Evolutionary conservation across 2,113 vertebrate genomes (phyloP).

Genomic region (Nettapus auritus): DNA sequence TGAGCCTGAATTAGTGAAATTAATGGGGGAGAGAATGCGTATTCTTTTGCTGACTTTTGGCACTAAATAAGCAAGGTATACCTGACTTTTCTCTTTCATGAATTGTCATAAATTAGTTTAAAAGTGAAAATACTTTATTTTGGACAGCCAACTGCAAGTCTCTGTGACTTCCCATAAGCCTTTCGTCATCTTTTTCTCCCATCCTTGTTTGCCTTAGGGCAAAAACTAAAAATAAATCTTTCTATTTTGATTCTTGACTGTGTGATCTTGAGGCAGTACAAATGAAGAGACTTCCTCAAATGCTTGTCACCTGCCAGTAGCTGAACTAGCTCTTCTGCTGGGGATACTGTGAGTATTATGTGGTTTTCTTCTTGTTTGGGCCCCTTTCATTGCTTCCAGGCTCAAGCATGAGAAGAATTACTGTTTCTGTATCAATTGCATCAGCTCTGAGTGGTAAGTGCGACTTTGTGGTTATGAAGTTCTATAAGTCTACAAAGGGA

Average conservation of each 20-base stretch:
- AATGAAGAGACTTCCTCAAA: not conserved
- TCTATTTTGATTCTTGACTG: not conserved
- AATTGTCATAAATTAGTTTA: not conserved
- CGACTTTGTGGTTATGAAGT: not conserved
- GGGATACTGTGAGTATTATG: fast-evolving
- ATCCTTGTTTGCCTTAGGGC: not conserved
- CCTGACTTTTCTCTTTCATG: not conserved
- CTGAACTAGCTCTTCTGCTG: not conserved
- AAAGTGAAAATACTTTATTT: not conserved
- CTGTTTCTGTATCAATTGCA: not conserved
- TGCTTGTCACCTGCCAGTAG: not conserved
- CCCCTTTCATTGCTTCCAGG: not conserved
- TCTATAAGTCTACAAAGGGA: not conserved
- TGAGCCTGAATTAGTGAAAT: not conserved
- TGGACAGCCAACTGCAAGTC: not conserved
- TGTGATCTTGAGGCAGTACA: not conserved
- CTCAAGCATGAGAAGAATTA: not conserved
- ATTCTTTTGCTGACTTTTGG: not conserved
- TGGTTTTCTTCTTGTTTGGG: not conserved
- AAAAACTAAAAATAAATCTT: not conserved
- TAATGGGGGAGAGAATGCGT: not conserved
- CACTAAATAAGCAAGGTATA: not conserved
- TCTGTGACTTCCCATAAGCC: not conserved
- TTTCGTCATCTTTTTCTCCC: not conserved
- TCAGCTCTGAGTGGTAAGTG: not conserved